Percentiles rank a stretch among this genome's conserved stretches.
Evolutionary conservation across 2,113 vertebrate species (phyloP).

Genomic region (Tauraco erythrolophus): DNA sequence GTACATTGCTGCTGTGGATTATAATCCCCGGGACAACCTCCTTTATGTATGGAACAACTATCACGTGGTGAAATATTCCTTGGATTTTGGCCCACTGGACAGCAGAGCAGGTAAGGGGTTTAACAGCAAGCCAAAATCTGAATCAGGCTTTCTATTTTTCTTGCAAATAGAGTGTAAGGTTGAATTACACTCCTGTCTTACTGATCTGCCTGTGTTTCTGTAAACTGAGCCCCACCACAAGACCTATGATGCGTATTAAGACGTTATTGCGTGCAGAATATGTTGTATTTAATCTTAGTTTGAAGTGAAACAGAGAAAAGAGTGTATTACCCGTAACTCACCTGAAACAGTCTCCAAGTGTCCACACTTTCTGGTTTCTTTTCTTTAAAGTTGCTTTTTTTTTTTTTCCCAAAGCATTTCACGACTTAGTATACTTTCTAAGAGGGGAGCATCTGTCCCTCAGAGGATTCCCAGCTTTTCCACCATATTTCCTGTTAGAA

Average conservation of each 20-base stretch:
- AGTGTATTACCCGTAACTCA: background rate
- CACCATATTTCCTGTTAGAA: background rate
- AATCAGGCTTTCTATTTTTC: background rate
- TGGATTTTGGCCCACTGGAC: slow-evolving; percentile 95
- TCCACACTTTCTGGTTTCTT: background rate
- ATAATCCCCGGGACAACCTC: slow-evolving; percentile 97
- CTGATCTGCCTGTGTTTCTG: background rate
- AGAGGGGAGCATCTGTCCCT: background rate
- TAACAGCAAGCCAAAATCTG: background rate
- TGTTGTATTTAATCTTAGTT: background rate
- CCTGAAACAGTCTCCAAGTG: background rate
- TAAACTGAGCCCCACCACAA: background rate
- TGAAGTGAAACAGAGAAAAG: background rate
- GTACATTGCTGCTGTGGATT: slow-evolving; percentile 99
- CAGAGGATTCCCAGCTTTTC: background rate
- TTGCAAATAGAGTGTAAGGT: background rate
- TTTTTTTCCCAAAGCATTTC: background rate
- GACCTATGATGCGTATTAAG: background rate
- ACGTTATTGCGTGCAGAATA: fast-evolving
- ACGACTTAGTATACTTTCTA: background rate
- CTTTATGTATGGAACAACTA: slow-evolving; percentile 99
- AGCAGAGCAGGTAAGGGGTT: slow-evolving; percentile 88
- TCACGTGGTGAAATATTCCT: slow-evolving; percentile 95
- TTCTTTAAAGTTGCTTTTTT: background rate
- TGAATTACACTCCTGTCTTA: background rate